phyloP scores from a whole-genome alignment of 1,140 invertebrate genomes.

The Hylaeus volcanicus region DNA sequence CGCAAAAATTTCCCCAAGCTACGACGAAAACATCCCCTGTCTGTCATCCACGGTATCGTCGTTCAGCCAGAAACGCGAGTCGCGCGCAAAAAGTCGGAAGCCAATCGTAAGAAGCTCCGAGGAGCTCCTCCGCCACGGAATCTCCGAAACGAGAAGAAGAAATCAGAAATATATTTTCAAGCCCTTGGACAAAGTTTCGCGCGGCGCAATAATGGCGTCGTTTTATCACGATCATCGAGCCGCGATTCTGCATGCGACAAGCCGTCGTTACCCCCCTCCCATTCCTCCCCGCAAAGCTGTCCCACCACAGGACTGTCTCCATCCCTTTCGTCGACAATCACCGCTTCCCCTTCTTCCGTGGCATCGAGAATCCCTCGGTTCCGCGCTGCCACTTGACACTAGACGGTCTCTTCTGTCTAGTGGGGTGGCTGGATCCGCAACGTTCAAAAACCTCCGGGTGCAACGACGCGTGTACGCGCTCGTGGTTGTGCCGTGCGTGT shows the following conservation, averaged over 20 bases:
- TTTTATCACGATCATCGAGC: constrained; percentile 62
- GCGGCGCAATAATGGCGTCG: constrained; percentile 44
- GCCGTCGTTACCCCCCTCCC: constrained; percentile 47
- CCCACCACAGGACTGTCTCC: constrained; percentile 6
- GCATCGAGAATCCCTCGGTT: constrained; percentile 34
- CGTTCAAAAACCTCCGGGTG: constrained; percentile 48
- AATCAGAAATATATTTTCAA: not conserved
- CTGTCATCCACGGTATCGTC: not conserved
- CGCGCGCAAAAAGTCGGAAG: not conserved
- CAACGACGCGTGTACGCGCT: not conserved
- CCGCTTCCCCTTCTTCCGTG: constrained; percentile 23
- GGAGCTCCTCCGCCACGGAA: not conserved
- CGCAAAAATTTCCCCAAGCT: not conserved
- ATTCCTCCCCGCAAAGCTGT: constrained; percentile 4
- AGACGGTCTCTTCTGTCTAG: constrained; percentile 68
- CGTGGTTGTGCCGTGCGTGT: not conserved
- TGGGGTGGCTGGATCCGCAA: constrained; percentile 57
- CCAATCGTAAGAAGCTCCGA: too few relatives aligned
- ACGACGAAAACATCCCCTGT: not conserved
- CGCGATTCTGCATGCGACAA: constrained; percentile 61
- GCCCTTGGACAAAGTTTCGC: not conserved
- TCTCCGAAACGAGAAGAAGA: not conserved
- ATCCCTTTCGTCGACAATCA: constrained; percentile 26
- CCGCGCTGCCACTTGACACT: constrained; percentile 64
- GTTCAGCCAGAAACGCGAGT: too few relatives aligned